phyloP scores from a whole-genome alignment of 2,888 invertebrate genomes.

The Lottia scabra region DNA sequence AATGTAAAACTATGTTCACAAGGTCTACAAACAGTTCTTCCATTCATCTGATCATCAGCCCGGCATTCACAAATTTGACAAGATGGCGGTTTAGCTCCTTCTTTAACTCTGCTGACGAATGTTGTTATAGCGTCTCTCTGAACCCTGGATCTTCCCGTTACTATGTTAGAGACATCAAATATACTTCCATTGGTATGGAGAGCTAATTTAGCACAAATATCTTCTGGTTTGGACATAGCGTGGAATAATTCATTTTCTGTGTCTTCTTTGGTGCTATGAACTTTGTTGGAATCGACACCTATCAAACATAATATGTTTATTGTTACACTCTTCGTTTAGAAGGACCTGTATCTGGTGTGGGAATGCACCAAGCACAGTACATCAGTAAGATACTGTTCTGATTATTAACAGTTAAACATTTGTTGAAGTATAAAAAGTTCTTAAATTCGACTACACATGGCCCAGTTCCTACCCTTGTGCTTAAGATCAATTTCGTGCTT shows the following conservation, averaged over 20 bases:
- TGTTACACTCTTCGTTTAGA: too few relatives aligned
- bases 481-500: too few relatives aligned
- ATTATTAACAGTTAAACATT: too few relatives aligned
- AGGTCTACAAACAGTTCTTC: conserved; percentile 64
- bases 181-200: conserved; percentile 78
- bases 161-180: conserved; percentile 73
- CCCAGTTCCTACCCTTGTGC: too few relatives aligned
- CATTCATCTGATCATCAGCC: conserved; percentile 67
- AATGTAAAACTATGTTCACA: conserved; percentile 40
- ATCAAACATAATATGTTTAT: too few relatives aligned
- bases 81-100: conserved; percentile 60
- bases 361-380: too few relatives aligned
- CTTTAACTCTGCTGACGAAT: conserved; percentile 63
- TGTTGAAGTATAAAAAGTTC: too few relatives aligned
- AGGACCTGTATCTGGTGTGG: too few relatives aligned
- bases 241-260: conserved; percentile 77
- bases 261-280: conserved; percentile 78
- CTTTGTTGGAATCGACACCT: conserved; percentile 70
- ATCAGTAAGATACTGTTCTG: too few relatives aligned
- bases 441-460: too few relatives aligned
- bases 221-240: conserved; percentile 55
- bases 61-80: conserved; percentile 71
- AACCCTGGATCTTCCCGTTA: conserved; percentile 34
- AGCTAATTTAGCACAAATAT: conserved; percentile 77
- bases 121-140: conserved; percentile 64